phyloP scores from a whole-genome alignment of 2,113 vertebrate species.

The Pleuronectes platessa region DNA sequence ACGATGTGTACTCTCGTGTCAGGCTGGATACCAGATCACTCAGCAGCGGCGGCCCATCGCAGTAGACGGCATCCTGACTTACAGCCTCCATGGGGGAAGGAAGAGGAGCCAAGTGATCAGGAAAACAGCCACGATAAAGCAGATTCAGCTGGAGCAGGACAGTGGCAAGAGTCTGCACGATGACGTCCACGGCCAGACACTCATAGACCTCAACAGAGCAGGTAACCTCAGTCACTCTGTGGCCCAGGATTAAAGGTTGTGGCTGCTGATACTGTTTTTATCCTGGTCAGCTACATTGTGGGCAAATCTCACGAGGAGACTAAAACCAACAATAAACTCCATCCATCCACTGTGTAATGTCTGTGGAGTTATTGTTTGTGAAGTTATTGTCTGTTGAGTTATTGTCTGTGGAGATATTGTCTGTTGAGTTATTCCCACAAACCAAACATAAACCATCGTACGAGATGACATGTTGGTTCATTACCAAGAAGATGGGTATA shows the following conservation, averaged over 20 bases:
- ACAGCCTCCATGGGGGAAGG: constrained; percentile 80
- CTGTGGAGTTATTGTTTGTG: too few relatives aligned
- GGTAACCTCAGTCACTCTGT: constrained; percentile 77
- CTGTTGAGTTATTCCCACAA: too few relatives aligned
- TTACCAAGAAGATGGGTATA: neutral
- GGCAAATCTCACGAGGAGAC: neutral
- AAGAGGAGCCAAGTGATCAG: constrained; percentile 82
- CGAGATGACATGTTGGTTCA: neutral
- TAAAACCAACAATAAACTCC: too few relatives aligned
- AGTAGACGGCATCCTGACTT: constrained; percentile 86
- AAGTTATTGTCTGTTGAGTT: too few relatives aligned
- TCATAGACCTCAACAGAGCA: constrained; percentile 95
- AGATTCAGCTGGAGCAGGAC: constrained; percentile 98
- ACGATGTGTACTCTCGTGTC: constrained; percentile 6
- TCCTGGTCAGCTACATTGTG: neutral
- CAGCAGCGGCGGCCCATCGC: constrained; percentile 94
- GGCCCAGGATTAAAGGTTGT: neutral
- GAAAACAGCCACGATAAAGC: constrained; percentile 88
- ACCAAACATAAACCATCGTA: neutral
- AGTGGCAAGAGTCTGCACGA: constrained; percentile 98
- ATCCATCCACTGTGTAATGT: neutral
- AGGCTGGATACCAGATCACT: constrained; percentile 99
- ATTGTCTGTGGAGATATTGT: too few relatives aligned
- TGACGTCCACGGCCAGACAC: constrained; percentile 86
- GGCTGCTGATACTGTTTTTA: neutral